phyloP scores from a whole-genome alignment of 2,888 invertebrate genomes.

The Pollenia labialis region DNA sequence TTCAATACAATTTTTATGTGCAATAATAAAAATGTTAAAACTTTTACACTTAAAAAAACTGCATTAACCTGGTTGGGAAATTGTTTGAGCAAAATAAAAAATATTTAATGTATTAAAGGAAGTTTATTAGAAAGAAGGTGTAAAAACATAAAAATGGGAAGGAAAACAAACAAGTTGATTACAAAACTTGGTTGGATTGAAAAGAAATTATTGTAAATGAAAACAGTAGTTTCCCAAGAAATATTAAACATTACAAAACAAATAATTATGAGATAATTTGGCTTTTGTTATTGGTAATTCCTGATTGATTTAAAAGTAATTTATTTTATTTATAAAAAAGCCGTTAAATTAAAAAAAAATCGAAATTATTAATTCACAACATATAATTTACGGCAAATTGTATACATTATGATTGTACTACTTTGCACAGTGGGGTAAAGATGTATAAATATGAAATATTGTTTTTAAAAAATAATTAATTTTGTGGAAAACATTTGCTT shows the following conservation, averaged over 20 bases:
- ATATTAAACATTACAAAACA: slow-evolving; percentile 28
- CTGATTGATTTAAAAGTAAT: slow-evolving; percentile 4
- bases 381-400: too few species aligned
- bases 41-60: not conserved
- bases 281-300: not conserved
- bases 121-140: slow-evolving; percentile 20
- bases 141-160: not conserved
- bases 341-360: too few species aligned
- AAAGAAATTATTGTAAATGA: not conserved
- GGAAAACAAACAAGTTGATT: slow-evolving; percentile 1
- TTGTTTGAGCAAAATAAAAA: not conserved
- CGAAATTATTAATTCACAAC: too few species aligned
- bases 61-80: slow-evolving; percentile 32
- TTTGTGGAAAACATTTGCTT: too few species aligned
- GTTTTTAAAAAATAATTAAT: too few species aligned
- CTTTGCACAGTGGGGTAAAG: too few species aligned
- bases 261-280: slow-evolving; percentile 1
- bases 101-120: slow-evolving; percentile 27
- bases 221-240: slow-evolving; percentile 30
- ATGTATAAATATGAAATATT: too few species aligned
- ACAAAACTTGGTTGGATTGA: not conserved
- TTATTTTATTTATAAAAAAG: too few species aligned
- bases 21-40: not conserved
- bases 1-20: slow-evolving; percentile 4
- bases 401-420: too few species aligned